phyloP scores from a whole-genome alignment of 2,113 vertebrate genomes.

The Porphyrio hochstetteri region DNA sequence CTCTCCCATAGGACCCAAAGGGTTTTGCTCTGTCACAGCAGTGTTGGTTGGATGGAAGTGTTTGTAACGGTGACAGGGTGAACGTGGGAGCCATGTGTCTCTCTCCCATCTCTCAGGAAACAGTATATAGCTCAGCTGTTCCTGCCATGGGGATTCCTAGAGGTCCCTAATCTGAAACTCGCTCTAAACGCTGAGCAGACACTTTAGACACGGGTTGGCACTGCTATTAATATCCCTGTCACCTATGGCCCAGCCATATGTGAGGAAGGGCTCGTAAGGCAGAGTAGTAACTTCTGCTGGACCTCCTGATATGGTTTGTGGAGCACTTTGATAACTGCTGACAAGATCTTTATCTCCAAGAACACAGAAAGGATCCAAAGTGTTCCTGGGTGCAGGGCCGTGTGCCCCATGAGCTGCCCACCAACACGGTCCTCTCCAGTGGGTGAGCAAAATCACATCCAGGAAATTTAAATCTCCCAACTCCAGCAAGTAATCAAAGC shows the following conservation, averaged over 20 bases:
- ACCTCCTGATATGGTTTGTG: background rate
- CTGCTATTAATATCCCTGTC: slow-evolving; percentile 40
- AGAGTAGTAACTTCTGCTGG: background rate
- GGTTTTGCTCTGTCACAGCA: rapidly evolving
- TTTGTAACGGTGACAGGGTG: background rate
- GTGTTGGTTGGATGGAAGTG: background rate
- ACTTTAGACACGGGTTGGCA: background rate
- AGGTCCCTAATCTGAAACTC: background rate
- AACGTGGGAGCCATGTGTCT: background rate
- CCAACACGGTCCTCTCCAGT: rapidly evolving
- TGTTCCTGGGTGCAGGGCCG: background rate
- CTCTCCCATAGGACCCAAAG: background rate
- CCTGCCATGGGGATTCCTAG: slow-evolving; percentile 9
- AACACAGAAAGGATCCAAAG: background rate
- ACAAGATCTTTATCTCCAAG: background rate
- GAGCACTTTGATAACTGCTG: background rate
- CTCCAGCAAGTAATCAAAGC: background rate
- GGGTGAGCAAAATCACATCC: too few relatives aligned
- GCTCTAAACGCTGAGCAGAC: background rate
- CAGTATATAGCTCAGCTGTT: slow-evolving; percentile 45
- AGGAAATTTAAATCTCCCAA: background rate
- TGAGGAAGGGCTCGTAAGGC: background rate
- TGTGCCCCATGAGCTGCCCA: background rate
- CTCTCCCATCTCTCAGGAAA: slow-evolving; percentile 21
- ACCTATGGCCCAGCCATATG: rapidly evolving